Evolutionary conservation across 2,888 invertebrate genomes (phyloP).

Genomic region (Daptonema setosum): DNA sequence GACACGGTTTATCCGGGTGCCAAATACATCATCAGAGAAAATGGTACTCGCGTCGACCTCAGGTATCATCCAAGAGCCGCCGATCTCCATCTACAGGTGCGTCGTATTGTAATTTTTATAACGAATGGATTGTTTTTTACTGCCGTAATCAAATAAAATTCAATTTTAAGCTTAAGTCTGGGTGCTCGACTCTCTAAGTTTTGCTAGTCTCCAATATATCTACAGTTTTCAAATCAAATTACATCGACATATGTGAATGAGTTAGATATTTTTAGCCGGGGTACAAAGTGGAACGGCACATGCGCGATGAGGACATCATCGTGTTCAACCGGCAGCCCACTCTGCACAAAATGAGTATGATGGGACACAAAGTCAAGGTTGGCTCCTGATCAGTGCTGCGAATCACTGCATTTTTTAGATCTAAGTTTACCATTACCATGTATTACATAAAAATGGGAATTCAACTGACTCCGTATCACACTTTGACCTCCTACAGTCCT

Average conservation of each 20-base stretch:
- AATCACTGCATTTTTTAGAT: not conserved
- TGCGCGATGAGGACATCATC: conserved; percentile 87
- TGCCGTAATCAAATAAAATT: no score
- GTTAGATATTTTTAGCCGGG: not conserved
- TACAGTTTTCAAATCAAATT: no score
- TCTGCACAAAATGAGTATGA: conserved; percentile 99
- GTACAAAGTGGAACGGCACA: conserved; percentile 63
- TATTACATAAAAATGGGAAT: not conserved
- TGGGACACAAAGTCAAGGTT: conserved; percentile 59
- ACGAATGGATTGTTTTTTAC: no score
- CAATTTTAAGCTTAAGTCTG: no score
- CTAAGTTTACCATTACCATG: conserved; percentile 1
- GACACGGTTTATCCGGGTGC: conserved; percentile 97
- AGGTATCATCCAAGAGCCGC: conserved; percentile 92
- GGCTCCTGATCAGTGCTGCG: no score
- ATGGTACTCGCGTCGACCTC: conserved; percentile 91
- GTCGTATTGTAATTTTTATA: no score
- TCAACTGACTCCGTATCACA: not conserved
- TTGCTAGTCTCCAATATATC: no score
- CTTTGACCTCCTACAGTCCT: no score
- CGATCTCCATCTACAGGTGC: conserved; percentile 81
- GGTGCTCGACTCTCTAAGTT: no score
- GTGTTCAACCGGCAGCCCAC: conserved; percentile 99
- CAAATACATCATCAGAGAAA: conserved; percentile 93
- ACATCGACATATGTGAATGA: no score